A percentile compares a stretch with the other conserved stretches of the same genome.
Conservation (phyloP, 1,140 invertebrate species). For the Vollenhovia emeryi region DNA sequence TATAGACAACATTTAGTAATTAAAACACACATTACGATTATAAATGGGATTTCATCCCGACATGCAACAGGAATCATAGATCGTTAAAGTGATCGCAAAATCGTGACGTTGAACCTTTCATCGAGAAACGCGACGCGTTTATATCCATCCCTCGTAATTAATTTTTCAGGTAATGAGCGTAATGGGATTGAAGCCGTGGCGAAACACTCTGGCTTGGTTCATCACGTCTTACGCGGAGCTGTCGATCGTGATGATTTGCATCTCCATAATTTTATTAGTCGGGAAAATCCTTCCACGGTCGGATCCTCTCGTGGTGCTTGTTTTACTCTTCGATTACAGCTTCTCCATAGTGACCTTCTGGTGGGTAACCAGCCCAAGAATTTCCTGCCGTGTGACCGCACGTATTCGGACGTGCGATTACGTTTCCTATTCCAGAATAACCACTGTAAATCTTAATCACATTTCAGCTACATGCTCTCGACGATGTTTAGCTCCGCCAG, state of each 20-base stretch:
- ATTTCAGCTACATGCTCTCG: slow-evolving; percentile 88
- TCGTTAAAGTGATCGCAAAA: neutral
- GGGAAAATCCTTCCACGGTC: slow-evolving; percentile 87
- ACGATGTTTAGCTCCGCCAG: slow-evolving; percentile 88
- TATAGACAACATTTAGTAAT: neutral
- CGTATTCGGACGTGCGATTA: neutral
- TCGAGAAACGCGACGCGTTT: neutral
- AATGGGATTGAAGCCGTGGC: slow-evolving; percentile 88
- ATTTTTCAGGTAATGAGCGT: slow-evolving; percentile 87
- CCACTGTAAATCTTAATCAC: slow-evolving; percentile 35
- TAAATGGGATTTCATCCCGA: neutral
- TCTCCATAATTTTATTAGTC: slow-evolving; percentile 85
- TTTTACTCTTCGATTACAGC: slow-evolving; percentile 86
- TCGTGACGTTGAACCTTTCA: neutral
- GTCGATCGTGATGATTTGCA: slow-evolving; percentile 83
- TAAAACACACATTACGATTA: neutral
- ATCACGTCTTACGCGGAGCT: slow-evolving; percentile 86
- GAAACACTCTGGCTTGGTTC: slow-evolving; percentile 88
- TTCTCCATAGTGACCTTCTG: slow-evolving; percentile 88
- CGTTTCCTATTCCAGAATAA: neutral
- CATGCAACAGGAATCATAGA: neutral
- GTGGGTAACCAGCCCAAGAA: slow-evolving; percentile 78
- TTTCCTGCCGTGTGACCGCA: neutral
- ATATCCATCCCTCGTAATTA: neutral
- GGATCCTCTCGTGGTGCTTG: slow-evolving; percentile 85